A percentile compares a stretch with the other conserved stretches of the same genome.
Conservation (phyloP, 2,797 vertebrate genomes). For the Bovichtus diacanthus region DNA sequence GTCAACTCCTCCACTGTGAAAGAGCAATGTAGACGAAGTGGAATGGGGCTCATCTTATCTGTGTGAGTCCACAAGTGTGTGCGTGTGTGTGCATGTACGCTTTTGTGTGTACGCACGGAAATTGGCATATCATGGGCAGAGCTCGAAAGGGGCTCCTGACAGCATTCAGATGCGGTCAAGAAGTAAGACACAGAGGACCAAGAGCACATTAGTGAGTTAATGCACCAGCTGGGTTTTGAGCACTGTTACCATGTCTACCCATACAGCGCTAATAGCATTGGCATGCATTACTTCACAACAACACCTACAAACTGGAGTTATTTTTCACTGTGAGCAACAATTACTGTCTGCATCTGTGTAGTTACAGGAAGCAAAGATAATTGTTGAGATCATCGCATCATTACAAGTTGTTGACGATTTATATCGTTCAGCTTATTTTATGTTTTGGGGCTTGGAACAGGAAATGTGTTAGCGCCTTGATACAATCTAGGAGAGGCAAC, state of each 20-base stretch:
- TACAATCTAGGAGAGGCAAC: conserved; percentile 21
- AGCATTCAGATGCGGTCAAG: conserved; percentile 65
- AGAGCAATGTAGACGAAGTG: conserved; percentile 71
- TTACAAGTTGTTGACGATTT: conserved; percentile 17
- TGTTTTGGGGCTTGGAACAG: conserved; percentile 10
- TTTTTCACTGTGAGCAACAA: conserved; percentile 37
- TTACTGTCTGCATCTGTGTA: conserved; percentile 37
- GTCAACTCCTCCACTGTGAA: conserved; percentile 76
- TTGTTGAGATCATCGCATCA: conserved; percentile 46
- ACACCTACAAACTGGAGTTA: conserved; percentile 27
- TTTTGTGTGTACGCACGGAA: conserved; percentile 33
- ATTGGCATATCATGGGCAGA: conserved; percentile 63
- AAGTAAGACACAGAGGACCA: conserved; percentile 42
- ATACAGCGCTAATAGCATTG: conserved; percentile 18
- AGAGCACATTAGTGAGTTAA: conserved; percentile 58
- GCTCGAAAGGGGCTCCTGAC: conserved; percentile 52
- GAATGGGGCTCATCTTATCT: conserved; percentile 67
- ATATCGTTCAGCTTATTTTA: conserved; percentile 17
- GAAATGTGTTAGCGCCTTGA: conserved; percentile 22
- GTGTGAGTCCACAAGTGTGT: conserved; percentile 12
- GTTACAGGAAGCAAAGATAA: conserved; percentile 53
- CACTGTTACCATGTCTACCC: conserved; percentile 24
- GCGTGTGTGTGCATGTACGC: conserved; percentile 20
- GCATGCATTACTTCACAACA: conserved; percentile 30
- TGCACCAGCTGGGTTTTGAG: conserved; percentile 30